Evolutionary conservation across 2,113 vertebrate genomes (phyloP), one percentile per base, ranked within the genome.

Genomic region (Penelope pileata): DNA sequence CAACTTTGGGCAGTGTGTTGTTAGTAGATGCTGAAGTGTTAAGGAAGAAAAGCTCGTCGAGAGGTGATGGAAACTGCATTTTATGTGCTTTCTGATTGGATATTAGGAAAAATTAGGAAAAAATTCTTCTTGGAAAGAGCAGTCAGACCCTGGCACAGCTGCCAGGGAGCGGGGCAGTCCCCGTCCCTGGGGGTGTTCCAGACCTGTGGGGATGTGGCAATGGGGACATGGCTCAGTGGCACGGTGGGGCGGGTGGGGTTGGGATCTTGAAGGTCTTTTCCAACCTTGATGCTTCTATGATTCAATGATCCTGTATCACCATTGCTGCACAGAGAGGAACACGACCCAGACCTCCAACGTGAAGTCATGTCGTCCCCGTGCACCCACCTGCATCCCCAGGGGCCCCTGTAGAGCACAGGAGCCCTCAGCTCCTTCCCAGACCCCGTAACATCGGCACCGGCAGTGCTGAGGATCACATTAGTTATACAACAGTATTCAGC

Each of bases 301-400:
- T n/a, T n/a, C n/a, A n/a, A n/a, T n/a, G n/a, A n/a, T n/a, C n/a
- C n/a, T n/a, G 50, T 12, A 62, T 56, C 42, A 4, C 12, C 12
- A 11, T 19, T 0, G 43, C 22, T 40, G 26, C 23, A 16, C 4
- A 2, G 26, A 18, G 56, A 62, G n/a, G 64, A 70, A 27, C 58
- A 24, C 24, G 5, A 40, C 60, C 26, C 26, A 19, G 26, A 40
- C 38, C 60, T 29, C 34, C 59, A 18, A 32, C 51, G 21, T 22
- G 3, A 0, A 51, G 26, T 22, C 47, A 15, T 5, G 7, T 19
- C 29, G 60, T 30, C 47, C 42, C 51, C 6, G 1, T 3, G 3
- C 23, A 30, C 29, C 64, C 78, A 23, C 21, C 64, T 21, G 47
- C 27, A 9, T 10, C 47, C 64, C 77, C 68, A 18, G 30, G 30